Percentiles rank a stretch among this genome's conserved stretches.
Conservation (phyloP, 2,113 vertebrate species). For the Podarcis muralis region DNA sequence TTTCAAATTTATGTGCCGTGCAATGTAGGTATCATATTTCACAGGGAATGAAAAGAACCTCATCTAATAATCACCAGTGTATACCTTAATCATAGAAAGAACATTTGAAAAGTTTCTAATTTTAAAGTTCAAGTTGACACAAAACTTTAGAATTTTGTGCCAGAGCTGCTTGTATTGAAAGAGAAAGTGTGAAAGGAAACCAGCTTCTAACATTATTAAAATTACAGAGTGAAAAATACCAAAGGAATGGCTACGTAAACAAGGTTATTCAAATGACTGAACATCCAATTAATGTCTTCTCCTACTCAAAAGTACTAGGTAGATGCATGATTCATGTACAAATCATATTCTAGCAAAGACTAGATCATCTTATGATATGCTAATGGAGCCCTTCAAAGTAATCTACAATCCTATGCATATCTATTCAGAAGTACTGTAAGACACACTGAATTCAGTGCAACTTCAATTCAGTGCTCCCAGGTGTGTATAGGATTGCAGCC, state of each 20-base stretch:
- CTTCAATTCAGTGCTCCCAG: background rate
- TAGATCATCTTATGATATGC: background rate
- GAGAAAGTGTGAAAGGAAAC: background rate
- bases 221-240: background rate
- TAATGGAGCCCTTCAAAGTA: conserved; percentile 16
- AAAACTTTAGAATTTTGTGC: background rate
- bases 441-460: background rate
- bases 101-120: background rate
- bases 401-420: background rate
- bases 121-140: background rate
- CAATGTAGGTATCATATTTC: background rate
- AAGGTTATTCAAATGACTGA: background rate
- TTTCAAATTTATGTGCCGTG: background rate
- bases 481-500: background rate
- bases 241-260: background rate
- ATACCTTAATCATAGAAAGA: background rate
- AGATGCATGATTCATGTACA: background rate
- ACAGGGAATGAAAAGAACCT: background rate
- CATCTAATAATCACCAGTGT: background rate
- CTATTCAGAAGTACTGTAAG: background rate
- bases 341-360: background rate
- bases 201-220: background rate
- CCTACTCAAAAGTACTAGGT: background rate
- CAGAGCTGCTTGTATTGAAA: background rate
- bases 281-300: background rate